These are phyloP conservation scores for Sebastes vulpes DNA, from an alignment of 2,797 vertebrate species.

Conservation along the genomic window DNA sequence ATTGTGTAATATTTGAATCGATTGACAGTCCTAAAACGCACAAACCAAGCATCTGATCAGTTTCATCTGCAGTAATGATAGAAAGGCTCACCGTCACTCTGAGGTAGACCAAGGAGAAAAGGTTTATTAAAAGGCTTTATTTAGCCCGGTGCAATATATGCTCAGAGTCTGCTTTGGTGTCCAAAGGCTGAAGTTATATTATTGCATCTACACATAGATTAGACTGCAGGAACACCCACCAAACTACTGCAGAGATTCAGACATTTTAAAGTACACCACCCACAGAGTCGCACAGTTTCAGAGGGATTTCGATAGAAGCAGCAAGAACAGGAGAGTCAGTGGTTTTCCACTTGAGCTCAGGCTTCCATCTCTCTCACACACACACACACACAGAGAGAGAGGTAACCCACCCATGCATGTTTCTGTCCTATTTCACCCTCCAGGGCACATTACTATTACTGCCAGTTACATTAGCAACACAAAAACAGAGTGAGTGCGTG, in stretches of 20 bases:
- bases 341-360: conserved; percentile 8
- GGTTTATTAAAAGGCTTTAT: neutral
- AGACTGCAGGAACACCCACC: neutral
- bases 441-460: neutral
- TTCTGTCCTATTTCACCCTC: conserved; percentile 7
- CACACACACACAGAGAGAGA: neutral
- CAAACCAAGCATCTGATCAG: neutral
- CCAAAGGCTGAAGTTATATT: neutral
- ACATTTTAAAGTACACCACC: neutral
- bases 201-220: neutral
- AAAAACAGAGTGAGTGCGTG: neutral
- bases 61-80: neutral
- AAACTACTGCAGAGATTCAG: neutral
- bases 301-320: neutral
- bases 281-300: neutral
- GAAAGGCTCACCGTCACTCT: neutral
- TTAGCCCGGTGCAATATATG: neutral
- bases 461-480: conserved; percentile 1
- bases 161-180: neutral
- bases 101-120: neutral
- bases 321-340: neutral
- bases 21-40: too few relatives aligned
- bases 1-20: too few relatives aligned
- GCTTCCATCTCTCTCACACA: neutral
- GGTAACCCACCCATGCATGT: neutral